Conservation (phyloP, 2,113 vertebrate genomes). For the Hydrochoerus hydrochaeris region DNA sequence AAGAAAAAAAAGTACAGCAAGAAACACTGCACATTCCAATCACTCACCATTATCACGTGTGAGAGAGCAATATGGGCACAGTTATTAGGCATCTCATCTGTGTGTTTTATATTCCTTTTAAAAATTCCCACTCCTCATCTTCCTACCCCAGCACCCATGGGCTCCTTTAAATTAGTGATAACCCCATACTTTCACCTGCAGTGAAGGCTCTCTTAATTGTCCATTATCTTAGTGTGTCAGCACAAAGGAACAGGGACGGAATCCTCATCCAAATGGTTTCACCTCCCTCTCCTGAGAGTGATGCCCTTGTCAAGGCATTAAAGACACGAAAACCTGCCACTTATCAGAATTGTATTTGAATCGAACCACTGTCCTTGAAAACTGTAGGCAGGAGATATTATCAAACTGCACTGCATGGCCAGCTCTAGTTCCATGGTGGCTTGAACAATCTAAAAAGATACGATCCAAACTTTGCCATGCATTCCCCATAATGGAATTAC, state of each 20-base stretch:
- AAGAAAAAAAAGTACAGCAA: conserved; percentile 13
- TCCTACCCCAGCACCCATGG: conserved; percentile 72
- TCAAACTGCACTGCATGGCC: conserved; percentile 80
- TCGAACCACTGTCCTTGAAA: conserved; percentile 89
- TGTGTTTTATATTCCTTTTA: conserved; percentile 68
- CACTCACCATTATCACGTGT: conserved; percentile 59
- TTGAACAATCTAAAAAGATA: conserved; percentile 73
- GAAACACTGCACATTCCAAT: conserved; percentile 40
- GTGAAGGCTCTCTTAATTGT: conserved; percentile 87
- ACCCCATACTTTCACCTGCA: conserved; percentile 82
- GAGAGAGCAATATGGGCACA: conserved; percentile 57
- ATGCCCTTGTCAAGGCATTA: conserved; percentile 89
- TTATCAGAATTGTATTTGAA: conserved; percentile 88
- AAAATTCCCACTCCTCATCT: conserved; percentile 71
- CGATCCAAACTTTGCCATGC: conserved; percentile 41
- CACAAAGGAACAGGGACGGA: conserved; percentile 83
- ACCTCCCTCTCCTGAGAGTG: conserved; percentile 88
- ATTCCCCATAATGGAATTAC: neutral
- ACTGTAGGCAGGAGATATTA: conserved; percentile 86
- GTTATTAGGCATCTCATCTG: conserved; percentile 61
- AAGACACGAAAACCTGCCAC: conserved; percentile 88
- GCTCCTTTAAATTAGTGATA: conserved; percentile 84
- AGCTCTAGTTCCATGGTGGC: conserved; percentile 76
- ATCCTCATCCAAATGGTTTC: conserved; percentile 85
- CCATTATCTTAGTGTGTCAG: conserved; percentile 89